Percentiles rank a stretch among this genome's conserved stretches.
phyloP scores from a whole-genome alignment of 2,113 vertebrate species.

The Athene cunicularia region DNA sequence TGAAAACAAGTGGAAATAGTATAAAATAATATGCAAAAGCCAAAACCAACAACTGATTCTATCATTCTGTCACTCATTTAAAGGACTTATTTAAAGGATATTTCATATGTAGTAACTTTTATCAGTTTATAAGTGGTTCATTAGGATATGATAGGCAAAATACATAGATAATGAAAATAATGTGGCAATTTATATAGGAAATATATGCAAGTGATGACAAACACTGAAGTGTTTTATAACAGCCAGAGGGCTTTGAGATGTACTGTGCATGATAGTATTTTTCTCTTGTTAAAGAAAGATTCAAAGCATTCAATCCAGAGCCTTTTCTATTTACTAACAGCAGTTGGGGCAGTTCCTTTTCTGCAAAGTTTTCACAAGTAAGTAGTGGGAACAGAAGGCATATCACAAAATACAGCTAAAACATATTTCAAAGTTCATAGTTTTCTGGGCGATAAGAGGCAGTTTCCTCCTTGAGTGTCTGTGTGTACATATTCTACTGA shows the following conservation, averaged over 20 bases:
- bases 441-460: neutral
- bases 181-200: neutral
- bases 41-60: neutral
- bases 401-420: neutral
- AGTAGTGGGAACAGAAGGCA: neutral
- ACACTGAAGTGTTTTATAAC: neutral
- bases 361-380: neutral
- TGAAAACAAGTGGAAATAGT: neutral
- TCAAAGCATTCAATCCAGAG: neutral
- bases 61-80: neutral
- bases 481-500: neutral
- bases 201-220: neutral
- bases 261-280: accelerated
- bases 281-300: neutral
- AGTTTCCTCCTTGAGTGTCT: neutral
- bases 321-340: neutral
- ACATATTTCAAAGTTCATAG: neutral
- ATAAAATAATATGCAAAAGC: neutral
- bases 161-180: neutral
- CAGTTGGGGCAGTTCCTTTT: neutral
- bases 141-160: neutral
- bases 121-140: neutral
- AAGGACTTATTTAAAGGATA: neutral
- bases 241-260: neutral
- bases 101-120: neutral